Evolutionary conservation across 2,888 invertebrate species (phyloP), one percentile per base, ranked within the genome.

Genomic region (Phortica magna): DNA sequence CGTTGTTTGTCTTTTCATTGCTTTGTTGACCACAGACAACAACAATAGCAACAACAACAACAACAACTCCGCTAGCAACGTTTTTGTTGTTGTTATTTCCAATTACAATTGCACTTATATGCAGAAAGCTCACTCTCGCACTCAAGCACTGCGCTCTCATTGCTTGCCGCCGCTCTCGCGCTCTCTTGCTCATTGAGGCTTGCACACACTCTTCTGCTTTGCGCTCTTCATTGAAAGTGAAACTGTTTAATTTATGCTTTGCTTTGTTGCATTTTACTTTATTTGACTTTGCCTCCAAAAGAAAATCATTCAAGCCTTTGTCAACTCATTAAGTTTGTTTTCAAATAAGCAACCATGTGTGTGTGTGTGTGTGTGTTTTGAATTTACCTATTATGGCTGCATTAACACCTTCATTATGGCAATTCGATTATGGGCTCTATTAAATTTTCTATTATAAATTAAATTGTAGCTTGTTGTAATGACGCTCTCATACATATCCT

Each of bases 1-100:
- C 14, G 1, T 31, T 14, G 64, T 39, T 0, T 6, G 14, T 10
- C 7, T 42, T n/a, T n/a, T 42, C 14, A 41, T 14, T 41, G 67
- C 67, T 67, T 67, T 31, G 31, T 88, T 76, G 79, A 76, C 77
- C 82, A 82, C 77, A 80, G 77, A 78, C 80, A 78, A 76, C 75
- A 75, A 71, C 71, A 74, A 68, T n/a, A n/a, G n/a, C n/a, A n/a
- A n/a, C n/a, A n/a, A n/a, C n/a, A 41, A 31, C 31, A 41, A 41
- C 7, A 41, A 68, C 19, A 48, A 7, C 55, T 17, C 10, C 55
- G 17, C 17, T 2, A 55, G 14, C 61, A 61, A 61, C 3, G 48
- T 48, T 48, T 3, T 7, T 5, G 48, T 19, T 61, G 61, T 61
- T 61, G 61, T 61, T 59, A 7, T 61, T 7, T 14, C 10, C 0